Evolutionary conservation across 2,888 invertebrate species (phyloP).

Genomic region (Euplexia lucipara): DNA sequence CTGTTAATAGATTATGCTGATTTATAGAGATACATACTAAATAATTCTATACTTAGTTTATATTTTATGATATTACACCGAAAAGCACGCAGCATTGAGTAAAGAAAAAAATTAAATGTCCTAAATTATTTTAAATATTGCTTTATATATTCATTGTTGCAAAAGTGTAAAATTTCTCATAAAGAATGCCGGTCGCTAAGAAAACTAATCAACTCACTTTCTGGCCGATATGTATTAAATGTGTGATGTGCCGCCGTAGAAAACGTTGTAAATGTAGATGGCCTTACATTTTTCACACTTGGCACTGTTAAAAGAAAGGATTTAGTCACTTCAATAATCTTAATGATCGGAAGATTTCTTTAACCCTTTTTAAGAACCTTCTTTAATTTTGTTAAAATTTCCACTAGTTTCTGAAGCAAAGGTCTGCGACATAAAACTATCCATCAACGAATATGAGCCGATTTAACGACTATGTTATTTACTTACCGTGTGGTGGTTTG

Average conservation of each 20-base stretch:
- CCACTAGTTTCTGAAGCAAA: background rate
- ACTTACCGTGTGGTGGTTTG: slow-evolving; percentile 7
- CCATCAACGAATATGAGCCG: slow-evolving; percentile 10
- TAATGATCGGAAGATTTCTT: too few relatives aligned
- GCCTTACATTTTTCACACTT: background rate
- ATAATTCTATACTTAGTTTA: too few relatives aligned
- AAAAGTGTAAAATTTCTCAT: too few relatives aligned
- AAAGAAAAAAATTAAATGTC: too few relatives aligned
- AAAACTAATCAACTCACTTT: slow-evolving; percentile 25
- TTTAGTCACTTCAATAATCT: slow-evolving; percentile 8
- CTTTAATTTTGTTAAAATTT: background rate
- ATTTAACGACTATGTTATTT: too few relatives aligned
- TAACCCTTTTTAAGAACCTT: too few relatives aligned
- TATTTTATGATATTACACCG: too few relatives aligned
- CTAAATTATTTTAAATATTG: too few relatives aligned
- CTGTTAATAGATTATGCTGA: slow-evolving; percentile 24
- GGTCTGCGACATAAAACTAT: slow-evolving; percentile 3
- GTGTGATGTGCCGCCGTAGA: slow-evolving; percentile 12
- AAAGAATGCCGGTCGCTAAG: too few relatives aligned
- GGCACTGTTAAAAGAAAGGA: slow-evolving; percentile 19
- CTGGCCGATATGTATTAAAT: background rate
- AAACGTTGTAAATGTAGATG: slow-evolving; percentile 1
- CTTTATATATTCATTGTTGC: too few relatives aligned
- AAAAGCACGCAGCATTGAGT: too few relatives aligned
- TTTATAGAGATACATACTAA: too few relatives aligned